Evolutionary conservation across 2,113 vertebrate species (phyloP), one percentile per base, ranked within the genome.

Genomic region (Heptranchias perlo): DNA sequence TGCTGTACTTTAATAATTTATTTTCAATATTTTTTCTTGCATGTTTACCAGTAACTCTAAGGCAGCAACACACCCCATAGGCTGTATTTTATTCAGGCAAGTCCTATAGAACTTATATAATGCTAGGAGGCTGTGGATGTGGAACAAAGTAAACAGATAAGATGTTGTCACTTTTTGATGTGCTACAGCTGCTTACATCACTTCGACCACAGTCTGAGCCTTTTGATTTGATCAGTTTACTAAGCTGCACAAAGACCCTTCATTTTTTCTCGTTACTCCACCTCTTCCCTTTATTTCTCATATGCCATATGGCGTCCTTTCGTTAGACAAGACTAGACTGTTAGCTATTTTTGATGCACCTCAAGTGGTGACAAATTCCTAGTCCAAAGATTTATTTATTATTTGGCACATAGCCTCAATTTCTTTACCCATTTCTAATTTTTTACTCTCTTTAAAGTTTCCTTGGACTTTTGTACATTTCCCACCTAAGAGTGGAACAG

Each of bases 61-160:
- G 87, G 87, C 54, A 91, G 13, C 4, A 61, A n/a, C 16, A 4
- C 31, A 61, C 35, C 4, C 5, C 31, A 91, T 31, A 61, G 28
- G 52, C 35, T n/a, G 28, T 14, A 91, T 91, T 61, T 91, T 91
- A 35, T 61, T 31, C 87, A 61, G 5, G 14, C n/a, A 61, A n/a
- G 16, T 62, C 35, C 16, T 39, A n/a, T 16, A n/a, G 58, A 62
- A 61, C 18, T 0, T 21, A 39, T n/a, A 35, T 61, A 8, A 7
- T 92, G 89, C 18, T 62, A 92, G 58, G 16, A 78, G n/a, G 1
- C 35, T 1, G 35, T 61, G 31, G 18, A 61, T 39, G 31, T 92
- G 35, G 14, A 62, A 92, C 58, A 61, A 62, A 62, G 89, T 61
- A 54, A 92, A 92, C 89, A 92, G 31, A 92, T n/a, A 92, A 89